Conservation (phyloP, 2,113 vertebrate genomes). For the Xiphorhynchus elegans region DNA sequence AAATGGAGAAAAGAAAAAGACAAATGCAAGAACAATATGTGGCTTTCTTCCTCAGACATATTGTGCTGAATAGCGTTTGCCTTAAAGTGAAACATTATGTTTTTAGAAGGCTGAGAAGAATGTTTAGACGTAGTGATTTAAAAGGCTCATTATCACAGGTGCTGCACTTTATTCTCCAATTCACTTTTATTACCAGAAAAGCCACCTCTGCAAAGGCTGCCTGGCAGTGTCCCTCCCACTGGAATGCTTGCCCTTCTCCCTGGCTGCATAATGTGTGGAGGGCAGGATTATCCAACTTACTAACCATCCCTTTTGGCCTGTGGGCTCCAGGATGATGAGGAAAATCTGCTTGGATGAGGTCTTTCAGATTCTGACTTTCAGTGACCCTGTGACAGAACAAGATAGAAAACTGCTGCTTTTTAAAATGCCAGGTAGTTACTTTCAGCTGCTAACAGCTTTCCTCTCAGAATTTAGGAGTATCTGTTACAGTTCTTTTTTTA, state of each 20-base stretch:
- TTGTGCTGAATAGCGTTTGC: not conserved
- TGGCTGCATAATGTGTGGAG: conserved; percentile 54
- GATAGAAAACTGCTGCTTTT: conserved; percentile 35
- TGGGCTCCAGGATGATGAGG: not conserved
- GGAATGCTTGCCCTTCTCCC: conserved; percentile 55
- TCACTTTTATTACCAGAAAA: conserved; percentile 7
- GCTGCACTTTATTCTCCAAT: not conserved
- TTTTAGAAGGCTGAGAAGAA: conserved; percentile 6
- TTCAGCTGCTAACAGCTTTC: not conserved
- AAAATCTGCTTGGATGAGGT: conserved; percentile 29
- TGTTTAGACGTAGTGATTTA: conserved; percentile 16
- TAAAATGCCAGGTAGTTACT: not conserved
- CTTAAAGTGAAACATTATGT: not conserved
- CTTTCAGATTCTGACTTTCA: conserved; percentile 57
- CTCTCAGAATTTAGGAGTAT: not conserved
- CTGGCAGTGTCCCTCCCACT: conserved; percentile 7
- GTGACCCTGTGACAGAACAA: conserved; percentile 40
- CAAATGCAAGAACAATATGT: not conserved
- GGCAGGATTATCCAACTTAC: conserved; percentile 19
- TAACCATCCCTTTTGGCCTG: conserved; percentile 12
- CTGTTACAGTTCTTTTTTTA: not conserved
- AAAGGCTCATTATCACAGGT: conserved; percentile 14
- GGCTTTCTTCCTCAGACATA: conserved; percentile 16
- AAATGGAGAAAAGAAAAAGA: not conserved
- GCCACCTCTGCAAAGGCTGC: conserved; percentile 20